A percentile compares a stretch with the other conserved stretches of the same genome.
Evolutionary conservation across 2,888 invertebrate genomes (phyloP).

Genomic region (Drosophila lacicola): DNA sequence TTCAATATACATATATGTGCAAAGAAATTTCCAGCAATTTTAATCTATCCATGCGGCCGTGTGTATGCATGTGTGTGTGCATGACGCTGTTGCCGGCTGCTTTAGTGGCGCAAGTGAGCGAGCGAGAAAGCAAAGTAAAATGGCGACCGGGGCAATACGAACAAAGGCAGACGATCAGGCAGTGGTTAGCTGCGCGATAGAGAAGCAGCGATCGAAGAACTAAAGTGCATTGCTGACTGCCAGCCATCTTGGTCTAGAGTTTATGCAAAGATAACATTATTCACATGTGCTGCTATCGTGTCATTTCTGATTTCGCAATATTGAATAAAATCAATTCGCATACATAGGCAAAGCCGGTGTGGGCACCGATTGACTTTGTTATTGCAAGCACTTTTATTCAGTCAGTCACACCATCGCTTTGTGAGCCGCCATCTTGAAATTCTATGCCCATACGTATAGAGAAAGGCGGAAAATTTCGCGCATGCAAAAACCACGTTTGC

Average conservation of each 20-base stretch:
- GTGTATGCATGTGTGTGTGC: slow-evolving; percentile 34
- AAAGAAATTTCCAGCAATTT: slow-evolving; percentile 74
- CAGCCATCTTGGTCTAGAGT: slow-evolving; percentile 48
- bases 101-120: slow-evolving; percentile 25
- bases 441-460: slow-evolving; percentile 52
- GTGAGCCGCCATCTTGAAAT: slow-evolving; percentile 75
- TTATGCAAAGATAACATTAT: slow-evolving; percentile 24
- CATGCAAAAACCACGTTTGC: slow-evolving; percentile 51
- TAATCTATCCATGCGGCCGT: slow-evolving; percentile 47
- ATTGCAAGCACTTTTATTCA: slow-evolving; percentile 16
- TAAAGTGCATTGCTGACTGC: slow-evolving; percentile 43
- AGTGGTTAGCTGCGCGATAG: slow-evolving; percentile 40
- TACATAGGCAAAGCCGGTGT: neutral
- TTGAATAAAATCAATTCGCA: slow-evolving; percentile 9
- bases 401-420: slow-evolving; percentile 58
- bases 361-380: slow-evolving; percentile 9
- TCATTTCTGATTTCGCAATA: slow-evolving; percentile 17
- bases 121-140: slow-evolving; percentile 59
- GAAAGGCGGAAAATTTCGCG: slow-evolving; percentile 54
- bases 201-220: slow-evolving; percentile 42
- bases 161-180: slow-evolving; percentile 63
- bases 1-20: slow-evolving; percentile 35
- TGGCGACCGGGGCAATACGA: slow-evolving; percentile 54
- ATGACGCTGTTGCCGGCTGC: slow-evolving; percentile 76
- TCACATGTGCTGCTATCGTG: slow-evolving; percentile 13